A percentile compares a stretch with the other conserved stretches of the same genome.
phyloP scores from a whole-genome alignment of 2,888 invertebrate species.

The Shargacucullia verbasci region DNA sequence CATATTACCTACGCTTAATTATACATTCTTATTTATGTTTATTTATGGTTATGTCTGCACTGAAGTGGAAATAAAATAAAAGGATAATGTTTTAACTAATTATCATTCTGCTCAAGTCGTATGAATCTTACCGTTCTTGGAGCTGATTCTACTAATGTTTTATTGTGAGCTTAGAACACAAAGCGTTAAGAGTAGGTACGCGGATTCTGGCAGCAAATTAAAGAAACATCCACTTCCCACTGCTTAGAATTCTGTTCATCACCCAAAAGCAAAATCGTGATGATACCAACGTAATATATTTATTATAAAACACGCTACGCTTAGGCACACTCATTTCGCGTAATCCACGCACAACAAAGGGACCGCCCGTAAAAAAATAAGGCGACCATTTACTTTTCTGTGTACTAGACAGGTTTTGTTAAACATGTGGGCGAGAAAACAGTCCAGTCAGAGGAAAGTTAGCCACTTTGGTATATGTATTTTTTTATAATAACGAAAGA shows the following conservation, averaged over 20 bases:
- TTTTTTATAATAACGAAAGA: no score
- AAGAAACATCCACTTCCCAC: no score
- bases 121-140: constrained; percentile 6
- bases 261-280: no score
- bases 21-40: constrained; percentile 21
- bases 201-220: no score
- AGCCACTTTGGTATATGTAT: no score
- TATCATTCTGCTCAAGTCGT: constrained; percentile 34
- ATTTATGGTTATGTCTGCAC: constrained; percentile 21
- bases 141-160: not conserved
- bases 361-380: constrained; percentile 12
- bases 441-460: not conserved
- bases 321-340: constrained; percentile 6
- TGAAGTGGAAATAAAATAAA: constrained; percentile 25
- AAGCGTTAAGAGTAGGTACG: no score
- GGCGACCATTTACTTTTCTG: constrained; percentile 15
- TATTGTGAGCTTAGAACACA: no score
- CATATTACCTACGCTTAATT: constrained; percentile 13
- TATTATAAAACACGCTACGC: constrained; percentile 4
- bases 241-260: no score
- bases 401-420: not conserved
- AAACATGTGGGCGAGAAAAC: constrained; percentile 26
- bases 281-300: not conserved
- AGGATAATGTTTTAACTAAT: constrained; percentile 11
- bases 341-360: constrained; percentile 13